These are phyloP conservation scores for Hemiprocne comata DNA, from an alignment of 2,113 vertebrate genomes.

Conservation along the genomic window DNA sequence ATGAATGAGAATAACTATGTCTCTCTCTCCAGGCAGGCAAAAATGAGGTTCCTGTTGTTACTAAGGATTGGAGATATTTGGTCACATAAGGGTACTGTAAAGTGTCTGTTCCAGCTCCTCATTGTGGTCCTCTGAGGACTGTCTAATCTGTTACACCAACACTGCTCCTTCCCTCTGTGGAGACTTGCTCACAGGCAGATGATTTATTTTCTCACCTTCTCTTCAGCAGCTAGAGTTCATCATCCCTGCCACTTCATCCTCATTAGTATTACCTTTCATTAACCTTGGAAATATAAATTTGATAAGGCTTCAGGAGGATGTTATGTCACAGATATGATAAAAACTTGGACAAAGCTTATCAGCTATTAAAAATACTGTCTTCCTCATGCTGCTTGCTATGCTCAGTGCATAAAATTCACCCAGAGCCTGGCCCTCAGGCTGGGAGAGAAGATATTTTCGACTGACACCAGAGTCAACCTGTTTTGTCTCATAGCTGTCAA, in stretches of 20 bases:
- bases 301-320: not conserved
- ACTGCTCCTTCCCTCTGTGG: not conserved
- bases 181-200: not conserved
- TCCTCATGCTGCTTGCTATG: not conserved
- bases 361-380: not conserved
- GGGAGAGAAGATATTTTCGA: not conserved
- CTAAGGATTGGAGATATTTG: not conserved
- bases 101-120: not conserved
- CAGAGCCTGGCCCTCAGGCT: not conserved
- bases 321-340: not conserved
- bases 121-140: not conserved
- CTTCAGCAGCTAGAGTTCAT: not conserved
- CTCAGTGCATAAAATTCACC: not conserved
- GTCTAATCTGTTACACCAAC: not conserved
- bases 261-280: conserved; percentile 1
- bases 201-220: not conserved
- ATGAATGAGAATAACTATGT: not conserved
- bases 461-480: not conserved
- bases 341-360: conserved; percentile 2
- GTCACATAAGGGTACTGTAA: not conserved
- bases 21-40: not conserved
- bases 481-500: not conserved
- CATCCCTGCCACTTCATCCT: not conserved
- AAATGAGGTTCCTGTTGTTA: not conserved
- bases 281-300: conserved; percentile 29